Evolutionary conservation across 2,888 invertebrate species (phyloP).

Genomic region (Stenotaenia linearis): DNA sequence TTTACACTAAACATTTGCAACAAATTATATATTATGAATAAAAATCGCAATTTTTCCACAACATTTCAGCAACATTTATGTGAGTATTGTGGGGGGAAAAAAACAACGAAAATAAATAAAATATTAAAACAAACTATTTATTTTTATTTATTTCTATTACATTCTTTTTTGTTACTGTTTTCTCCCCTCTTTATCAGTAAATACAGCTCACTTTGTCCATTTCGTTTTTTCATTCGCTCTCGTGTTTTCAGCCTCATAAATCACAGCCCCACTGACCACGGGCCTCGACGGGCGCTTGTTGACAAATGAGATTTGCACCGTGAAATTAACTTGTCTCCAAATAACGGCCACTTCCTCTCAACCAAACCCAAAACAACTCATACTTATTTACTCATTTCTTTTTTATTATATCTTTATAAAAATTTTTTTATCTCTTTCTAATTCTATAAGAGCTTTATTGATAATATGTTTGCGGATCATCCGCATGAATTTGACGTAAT

Average conservation of each 20-base stretch:
- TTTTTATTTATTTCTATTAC: neutral
- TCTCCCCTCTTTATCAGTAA: neutral
- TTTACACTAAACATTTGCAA: too few species aligned
- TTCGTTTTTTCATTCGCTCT: neutral
- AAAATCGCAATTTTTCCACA: too few species aligned
- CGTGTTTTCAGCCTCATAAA: slow-evolving; percentile 4
- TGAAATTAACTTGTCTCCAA: slow-evolving; percentile 4
- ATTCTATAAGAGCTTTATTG: neutral
- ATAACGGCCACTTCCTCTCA: neutral
- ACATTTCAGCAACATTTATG: too few species aligned
- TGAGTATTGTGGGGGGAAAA: too few species aligned
- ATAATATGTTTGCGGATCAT: neutral
- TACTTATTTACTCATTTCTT: neutral
- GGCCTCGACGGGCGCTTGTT: neutral
- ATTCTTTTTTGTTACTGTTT: neutral
- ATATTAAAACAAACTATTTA: neutral
- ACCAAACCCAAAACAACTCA: neutral
- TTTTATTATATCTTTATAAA: neutral
- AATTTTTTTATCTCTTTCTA: neutral
- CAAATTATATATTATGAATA: too few species aligned
- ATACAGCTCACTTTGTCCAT: slow-evolving; percentile 5
- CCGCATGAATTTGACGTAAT: neutral
- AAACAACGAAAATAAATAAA: neutral
- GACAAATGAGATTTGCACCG: slow-evolving; percentile 9
- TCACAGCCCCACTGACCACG: neutral